Percentiles rank a stretch among this genome's conserved stretches.
Conservation (phyloP, 1,140 invertebrate species). For the Chrysopa pallens region DNA sequence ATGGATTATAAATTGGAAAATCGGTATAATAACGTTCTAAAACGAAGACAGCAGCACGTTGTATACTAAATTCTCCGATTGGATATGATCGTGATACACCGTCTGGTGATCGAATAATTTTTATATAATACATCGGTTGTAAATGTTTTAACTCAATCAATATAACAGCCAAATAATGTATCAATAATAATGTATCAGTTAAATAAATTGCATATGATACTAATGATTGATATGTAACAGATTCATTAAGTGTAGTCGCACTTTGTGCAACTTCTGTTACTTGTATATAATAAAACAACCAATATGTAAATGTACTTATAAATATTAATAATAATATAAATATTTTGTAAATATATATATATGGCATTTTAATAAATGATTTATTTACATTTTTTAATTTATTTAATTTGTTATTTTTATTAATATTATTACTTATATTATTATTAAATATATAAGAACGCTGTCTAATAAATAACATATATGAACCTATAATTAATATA, state of each 20-base stretch:
- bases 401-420: too few species aligned
- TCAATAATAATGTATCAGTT: slow-evolving; percentile 82
- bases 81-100: slow-evolving; percentile 71
- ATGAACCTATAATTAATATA: slow-evolving; percentile 78
- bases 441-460: slow-evolving; percentile 7
- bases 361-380: slow-evolving; percentile 68
- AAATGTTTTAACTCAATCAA: slow-evolving; percentile 82
- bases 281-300: slow-evolving; percentile 93
- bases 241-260: slow-evolving; percentile 55
- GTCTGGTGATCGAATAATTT: slow-evolving; percentile 86
- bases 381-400: too few species aligned
- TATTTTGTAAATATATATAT: slow-evolving; percentile 81
- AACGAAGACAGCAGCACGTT: slow-evolving; percentile 84
- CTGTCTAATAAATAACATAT: slow-evolving; percentile 66
- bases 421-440: slow-evolving; percentile 7
- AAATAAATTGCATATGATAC: slow-evolving; percentile 82
- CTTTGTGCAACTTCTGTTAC: slow-evolving; percentile 61
- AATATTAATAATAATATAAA: slow-evolving; percentile 77
- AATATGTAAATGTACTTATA: slow-evolving; percentile 86
- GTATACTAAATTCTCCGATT: slow-evolving; percentile 84
- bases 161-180: slow-evolving; percentile 87
- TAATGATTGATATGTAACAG: slow-evolving; percentile 63
- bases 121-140: slow-evolving; percentile 77
- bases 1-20: slow-evolving; percentile 93
- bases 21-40: slow-evolving; percentile 91